Evolutionary conservation across 2,888 invertebrate genomes (phyloP).

Genomic region (Drosophila neutralis): DNA sequence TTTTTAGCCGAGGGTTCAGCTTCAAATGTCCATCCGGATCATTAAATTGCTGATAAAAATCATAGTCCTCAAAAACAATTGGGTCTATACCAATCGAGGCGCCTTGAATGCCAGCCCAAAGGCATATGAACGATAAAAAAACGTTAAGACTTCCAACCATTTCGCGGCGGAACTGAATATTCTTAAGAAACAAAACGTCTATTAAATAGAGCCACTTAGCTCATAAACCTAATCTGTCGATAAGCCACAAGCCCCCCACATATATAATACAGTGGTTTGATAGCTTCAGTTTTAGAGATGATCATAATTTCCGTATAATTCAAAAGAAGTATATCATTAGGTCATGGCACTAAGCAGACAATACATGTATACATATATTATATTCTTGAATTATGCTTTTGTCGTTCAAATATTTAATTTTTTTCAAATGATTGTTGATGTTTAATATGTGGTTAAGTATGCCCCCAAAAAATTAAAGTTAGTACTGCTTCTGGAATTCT

Average conservation of each 20-base stretch:
- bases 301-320: background rate
- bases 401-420: background rate
- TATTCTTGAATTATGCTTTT: background rate
- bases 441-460: background rate
- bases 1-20: slow-evolving; percentile 30
- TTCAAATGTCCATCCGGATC: slow-evolving; percentile 44
- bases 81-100: slow-evolving; percentile 2
- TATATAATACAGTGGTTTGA: background rate
- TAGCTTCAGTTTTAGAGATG: background rate
- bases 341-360: background rate
- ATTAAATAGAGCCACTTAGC: slow-evolving; percentile 13
- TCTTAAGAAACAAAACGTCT: background rate
- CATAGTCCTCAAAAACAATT: background rate
- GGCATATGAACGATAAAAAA: slow-evolving; percentile 11
- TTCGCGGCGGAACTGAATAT: slow-evolving; percentile 14
- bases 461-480: background rate
- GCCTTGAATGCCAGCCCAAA: background rate
- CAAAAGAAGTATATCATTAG: background rate
- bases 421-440: background rate
- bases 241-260: slow-evolving; percentile 7
- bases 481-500: background rate
- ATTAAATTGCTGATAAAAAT: slow-evolving; percentile 46
- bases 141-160: slow-evolving; percentile 22
- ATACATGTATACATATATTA: background rate
- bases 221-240: slow-evolving; percentile 22